These are phyloP conservation scores for Pachymerium ferrugineum DNA, from an alignment of 2,888 invertebrate species.

Conservation along the genomic window DNA sequence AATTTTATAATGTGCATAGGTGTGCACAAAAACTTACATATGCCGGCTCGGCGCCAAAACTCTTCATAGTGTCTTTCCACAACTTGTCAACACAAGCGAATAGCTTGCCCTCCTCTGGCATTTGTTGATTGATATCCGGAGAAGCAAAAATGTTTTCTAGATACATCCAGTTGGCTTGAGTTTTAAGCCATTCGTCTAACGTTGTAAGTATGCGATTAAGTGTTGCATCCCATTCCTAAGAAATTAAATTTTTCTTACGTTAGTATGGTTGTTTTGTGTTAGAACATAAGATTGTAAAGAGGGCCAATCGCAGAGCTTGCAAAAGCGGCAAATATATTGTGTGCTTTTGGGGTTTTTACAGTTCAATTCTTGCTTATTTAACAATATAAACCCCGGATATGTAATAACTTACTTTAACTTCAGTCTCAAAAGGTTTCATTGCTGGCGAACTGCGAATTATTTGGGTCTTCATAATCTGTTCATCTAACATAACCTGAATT, in stretches of 20 bases:
- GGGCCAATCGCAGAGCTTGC: no score
- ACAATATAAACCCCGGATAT: no score
- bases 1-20: no score
- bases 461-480: constrained; percentile 75
- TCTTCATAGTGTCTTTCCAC: constrained; percentile 52
- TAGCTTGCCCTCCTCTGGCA: constrained; percentile 75
- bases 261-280: no score
- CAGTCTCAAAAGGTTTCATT: constrained; percentile 70
- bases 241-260: background rate
- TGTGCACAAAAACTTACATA: no score
- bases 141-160: constrained; percentile 80
- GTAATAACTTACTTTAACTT: constrained; percentile 45
- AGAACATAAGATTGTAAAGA: no score
- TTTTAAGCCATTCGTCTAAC: constrained; percentile 77
- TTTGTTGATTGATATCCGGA: constrained; percentile 75
- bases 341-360: no score
- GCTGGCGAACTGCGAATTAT: constrained; percentile 80
- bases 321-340: no score
- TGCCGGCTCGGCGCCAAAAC: constrained; percentile 9
- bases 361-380: no score
- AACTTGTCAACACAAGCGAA: constrained; percentile 65
- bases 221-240: constrained; percentile 43
- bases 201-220: constrained; percentile 54
- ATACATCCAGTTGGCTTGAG: constrained; percentile 80
- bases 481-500: constrained; percentile 69